Conservation (phyloP, 2,113 vertebrate genomes). For the Sander lucioperca region DNA sequence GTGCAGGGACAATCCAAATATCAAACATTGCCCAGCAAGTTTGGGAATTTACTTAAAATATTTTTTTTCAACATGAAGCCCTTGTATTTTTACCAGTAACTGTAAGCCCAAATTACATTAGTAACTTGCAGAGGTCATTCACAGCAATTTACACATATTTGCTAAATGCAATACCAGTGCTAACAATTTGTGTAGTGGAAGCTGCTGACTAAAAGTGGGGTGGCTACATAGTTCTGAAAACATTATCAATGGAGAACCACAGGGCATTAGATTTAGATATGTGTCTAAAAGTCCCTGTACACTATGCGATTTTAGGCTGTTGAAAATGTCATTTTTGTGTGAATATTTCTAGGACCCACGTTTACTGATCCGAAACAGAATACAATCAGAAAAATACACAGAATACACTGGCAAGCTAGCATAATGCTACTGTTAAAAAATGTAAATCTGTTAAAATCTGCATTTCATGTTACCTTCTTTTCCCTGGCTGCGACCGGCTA, state of each 20-base stretch:
- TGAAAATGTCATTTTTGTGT: not conserved
- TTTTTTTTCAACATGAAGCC: not conserved
- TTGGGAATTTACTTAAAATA: not conserved
- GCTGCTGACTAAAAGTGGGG: not conserved
- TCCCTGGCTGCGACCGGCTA: too few relatives aligned
- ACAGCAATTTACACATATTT: slow-evolving; percentile 5
- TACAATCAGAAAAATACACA: too few relatives aligned
- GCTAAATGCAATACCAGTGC: not conserved
- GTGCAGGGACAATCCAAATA: not conserved
- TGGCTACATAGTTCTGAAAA: not conserved
- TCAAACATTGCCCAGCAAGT: not conserved
- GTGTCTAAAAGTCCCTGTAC: too few relatives aligned
- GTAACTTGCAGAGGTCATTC: not conserved
- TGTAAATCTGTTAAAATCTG: too few relatives aligned
- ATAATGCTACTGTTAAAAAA: too few relatives aligned
- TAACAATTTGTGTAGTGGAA: not conserved
- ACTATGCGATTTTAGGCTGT: not conserved
- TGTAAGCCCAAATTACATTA: not conserved
- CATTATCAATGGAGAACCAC: not conserved
- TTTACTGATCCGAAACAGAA: too few relatives aligned
- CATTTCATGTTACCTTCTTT: too few relatives aligned
- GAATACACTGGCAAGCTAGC: too few relatives aligned
- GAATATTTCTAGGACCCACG: not conserved
- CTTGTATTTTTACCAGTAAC: not conserved
- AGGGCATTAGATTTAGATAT: not conserved